phyloP scores from a whole-genome alignment of 2,113 vertebrate species.

The Neodon shergylaensis region DNA sequence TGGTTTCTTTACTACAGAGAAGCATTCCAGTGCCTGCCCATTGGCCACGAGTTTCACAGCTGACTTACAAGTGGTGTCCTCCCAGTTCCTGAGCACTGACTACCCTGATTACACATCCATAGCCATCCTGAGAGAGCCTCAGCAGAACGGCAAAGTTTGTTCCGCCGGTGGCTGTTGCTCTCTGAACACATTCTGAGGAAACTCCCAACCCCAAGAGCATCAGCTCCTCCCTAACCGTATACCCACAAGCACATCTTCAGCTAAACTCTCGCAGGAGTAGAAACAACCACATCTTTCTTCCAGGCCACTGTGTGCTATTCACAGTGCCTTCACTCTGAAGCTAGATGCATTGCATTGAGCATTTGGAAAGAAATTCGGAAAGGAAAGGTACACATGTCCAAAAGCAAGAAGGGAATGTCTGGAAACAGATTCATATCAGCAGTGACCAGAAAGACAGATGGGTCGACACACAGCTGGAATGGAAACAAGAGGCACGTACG shows the following conservation, averaged over 20 bases:
- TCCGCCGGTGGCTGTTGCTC: accelerated
- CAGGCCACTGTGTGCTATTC: neutral
- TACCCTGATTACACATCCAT: accelerated
- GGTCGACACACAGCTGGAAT: slow-evolving; percentile 58
- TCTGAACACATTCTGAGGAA: too few species aligned
- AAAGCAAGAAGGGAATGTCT: slow-evolving; percentile 78
- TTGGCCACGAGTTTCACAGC: neutral
- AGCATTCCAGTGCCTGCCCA: neutral
- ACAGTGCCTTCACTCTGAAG: slow-evolving; percentile 54
- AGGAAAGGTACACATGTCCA: slow-evolving; percentile 31
- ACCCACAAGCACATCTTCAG: neutral
- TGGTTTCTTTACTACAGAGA: neutral
- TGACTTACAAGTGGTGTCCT: neutral
- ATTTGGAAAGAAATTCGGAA: slow-evolving; percentile 64
- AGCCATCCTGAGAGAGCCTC: neutral
- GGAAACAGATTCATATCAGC: slow-evolving; percentile 69
- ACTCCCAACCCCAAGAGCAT: slow-evolving; percentile 52
- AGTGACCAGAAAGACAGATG: slow-evolving; percentile 60
- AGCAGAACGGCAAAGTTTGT: accelerated
- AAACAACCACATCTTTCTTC: neutral
- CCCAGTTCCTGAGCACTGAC: neutral
- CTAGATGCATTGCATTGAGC: slow-evolving; percentile 70
- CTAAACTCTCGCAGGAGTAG: accelerated
- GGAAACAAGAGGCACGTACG: slow-evolving; percentile 84
- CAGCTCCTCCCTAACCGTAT: neutral